These are phyloP conservation scores for Phrynocephalus guinanensis DNA, from an alignment of 2,797 vertebrate genomes.

Conservation along the genomic window DNA sequence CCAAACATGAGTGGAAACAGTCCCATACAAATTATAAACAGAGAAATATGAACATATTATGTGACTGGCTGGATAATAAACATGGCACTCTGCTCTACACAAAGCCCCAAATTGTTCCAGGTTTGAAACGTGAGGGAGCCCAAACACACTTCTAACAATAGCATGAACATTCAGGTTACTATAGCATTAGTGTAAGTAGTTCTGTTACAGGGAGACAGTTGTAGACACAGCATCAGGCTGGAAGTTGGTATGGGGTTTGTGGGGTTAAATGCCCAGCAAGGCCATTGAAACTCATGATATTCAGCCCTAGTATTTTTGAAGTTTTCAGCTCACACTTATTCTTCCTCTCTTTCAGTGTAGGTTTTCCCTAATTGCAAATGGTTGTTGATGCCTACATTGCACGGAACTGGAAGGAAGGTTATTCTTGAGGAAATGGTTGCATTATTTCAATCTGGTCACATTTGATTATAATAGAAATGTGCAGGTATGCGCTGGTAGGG, in stretches of 20 bases:
- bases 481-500: neutral
- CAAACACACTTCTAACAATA: neutral
- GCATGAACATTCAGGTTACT: neutral
- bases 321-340: neutral
- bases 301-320: neutral
- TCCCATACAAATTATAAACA: neutral
- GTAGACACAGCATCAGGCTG: neutral
- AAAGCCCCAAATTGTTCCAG: neutral
- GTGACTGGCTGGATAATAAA: no score
- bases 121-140: neutral
- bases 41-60: neutral
- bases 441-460: neutral
- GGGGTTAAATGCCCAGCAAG: neutral
- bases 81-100: neutral
- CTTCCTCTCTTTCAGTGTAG: neutral
- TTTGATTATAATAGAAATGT: neutral
- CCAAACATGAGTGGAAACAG: no score
- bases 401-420: neutral
- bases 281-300: neutral
- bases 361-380: no score
- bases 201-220: neutral
- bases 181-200: neutral
- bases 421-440: neutral
- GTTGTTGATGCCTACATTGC: no score
- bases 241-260: neutral